Evolutionary conservation across 2,888 invertebrate genomes (phyloP), one percentile per base, ranked within the genome.

Genomic region (Incurvaria masculella): DNA sequence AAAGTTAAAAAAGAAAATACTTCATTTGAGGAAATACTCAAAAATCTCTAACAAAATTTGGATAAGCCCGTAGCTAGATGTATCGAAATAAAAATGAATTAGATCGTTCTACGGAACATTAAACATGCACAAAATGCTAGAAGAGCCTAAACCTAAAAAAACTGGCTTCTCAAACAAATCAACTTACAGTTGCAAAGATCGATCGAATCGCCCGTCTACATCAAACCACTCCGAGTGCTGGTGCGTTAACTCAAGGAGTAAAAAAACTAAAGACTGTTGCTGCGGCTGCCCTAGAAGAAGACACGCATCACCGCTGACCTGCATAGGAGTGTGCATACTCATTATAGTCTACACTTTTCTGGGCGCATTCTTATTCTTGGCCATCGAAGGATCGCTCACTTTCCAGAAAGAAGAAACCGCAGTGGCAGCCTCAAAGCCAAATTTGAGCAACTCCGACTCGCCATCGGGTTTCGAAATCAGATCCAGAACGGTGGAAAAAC

Each of bases 291-390:
- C 66, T 1, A 68, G 66, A 55, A 63, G 63, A 43, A 60, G 73
- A 23, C 60, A 65, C 40, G 69, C 72, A 2, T 72, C 41, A 10
- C 81, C 91, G 8, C 80, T 93, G 55, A 89, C 91, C 8, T 91
- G 92, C 58, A 80, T 92, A 38, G 92, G 91, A 17, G 84, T 92
- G 49, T 91, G 91, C 68, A 84, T 88, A 56, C 82, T 97, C 48
- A 94, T 97, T 17, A 83, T 97, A 42, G 88, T 88, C 14, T 97
- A 97, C 78, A 94, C 95, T 53, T 84, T 96, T 45, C 82, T 95
- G 59, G 97, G 97, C 14, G 96, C 94, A 20, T 89, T 95, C 62
- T 85, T 94, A 50, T 97, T 97, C 72, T 88, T 91, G 69, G 88
- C 89, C 14, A 75, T 93, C 48, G 92, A 93, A 67, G 91, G 90